Evolutionary conservation across 30 jellyfish, hydroid and myxozoan genomes (phyloP), one percentile per base, ranked within the genome.

Genomic region (Hydractinia symbiolongicarpus): DNA sequence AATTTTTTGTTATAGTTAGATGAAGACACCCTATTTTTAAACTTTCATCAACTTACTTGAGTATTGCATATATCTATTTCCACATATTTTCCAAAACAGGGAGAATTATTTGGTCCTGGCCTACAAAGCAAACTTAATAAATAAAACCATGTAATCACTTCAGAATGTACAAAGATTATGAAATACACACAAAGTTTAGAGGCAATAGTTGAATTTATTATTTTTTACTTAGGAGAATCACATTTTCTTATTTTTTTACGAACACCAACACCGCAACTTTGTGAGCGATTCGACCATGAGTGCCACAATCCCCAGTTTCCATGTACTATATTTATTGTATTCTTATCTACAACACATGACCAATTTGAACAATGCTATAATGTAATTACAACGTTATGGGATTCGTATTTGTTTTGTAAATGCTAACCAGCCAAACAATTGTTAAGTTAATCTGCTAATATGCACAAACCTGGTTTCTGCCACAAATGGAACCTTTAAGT

Each of bases 241-340:
- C 97, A 90, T 7, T 53, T 57, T 66, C 97, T 82, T 19, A 74
- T 56, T 69, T 93, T 53, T 58, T 52, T 57, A 9, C 85, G 88
- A 50, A 86, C 66, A 50, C 97, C 97, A 13, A 89, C 80, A 44
- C 97, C 96, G 76, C 97, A 90, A 5, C 91, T 67, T 11, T 54
- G 82, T 9, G 97, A 90, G 74, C 97, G 85, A 21, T 54, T 82
- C 14, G 85, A 71, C 96, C 96, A 86, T 9, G 66, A 55, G 30
- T 55, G 54, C 97, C 97, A 90, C 30, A 78, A 10, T 40, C 94
- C 85, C 97, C 97, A 90, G 8, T 86, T 82, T 20, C 97, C 97
- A 79, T 90, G 77, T 20, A 90, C 86, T 5, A 93, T 87, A 8
- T 82, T 66, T 73, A 7, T n/a, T 16, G 52, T 5, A 0, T 81